Base-by-base conservation (phyloP, 1,140 invertebrate genomes). In the Bombus ignitus region DNA sequence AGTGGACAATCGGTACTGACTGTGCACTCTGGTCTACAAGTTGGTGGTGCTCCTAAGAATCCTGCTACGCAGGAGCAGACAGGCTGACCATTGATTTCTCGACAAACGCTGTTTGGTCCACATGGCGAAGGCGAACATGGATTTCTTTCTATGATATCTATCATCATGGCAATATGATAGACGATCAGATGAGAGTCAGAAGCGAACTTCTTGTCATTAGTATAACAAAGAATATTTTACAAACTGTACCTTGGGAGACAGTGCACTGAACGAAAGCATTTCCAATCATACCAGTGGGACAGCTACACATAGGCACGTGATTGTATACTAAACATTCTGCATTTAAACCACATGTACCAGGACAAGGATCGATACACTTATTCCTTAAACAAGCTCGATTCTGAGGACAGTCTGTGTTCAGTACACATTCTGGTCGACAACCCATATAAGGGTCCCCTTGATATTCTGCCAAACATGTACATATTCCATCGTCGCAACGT, bases 291-390 rank as follows among this genome's bases (percentile, higher is more conserved):
- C 97, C 97, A 37, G 95, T 94, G 71, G 96, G 93, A 93, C 97
- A 98, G 77, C 95, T 95, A 92, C 97, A 98, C 87, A 96, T 96
- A 28, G 97, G 97, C 66, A 96, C 95, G 89, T 98, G 97, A 94
- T 97, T 97, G 72, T 96, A 94, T 44, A 98, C 97, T 53, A 95
- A 95, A 93, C 97, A 98, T 89, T 97, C 96, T 3, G 97, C 97
- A 93, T 98, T 97, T 75, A 96, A 92, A 42, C 97, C 97, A 95
- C 97, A 93, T 93, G 90, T 92, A 68, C 93, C 92, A 42, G 94
- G 91, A 70, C 95, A 95, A 37, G 95, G 95, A 87, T 95, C 93
- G n/a, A 89, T 81, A 77, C 95, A 95, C 83, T 94, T 95, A 44
- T 94, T 93, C 44, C 94, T 91, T 35, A 94, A 85, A 83, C 96